Evolutionary conservation across 2,888 invertebrate genomes (phyloP).

Genomic region (Tinea trinotella): DNA sequence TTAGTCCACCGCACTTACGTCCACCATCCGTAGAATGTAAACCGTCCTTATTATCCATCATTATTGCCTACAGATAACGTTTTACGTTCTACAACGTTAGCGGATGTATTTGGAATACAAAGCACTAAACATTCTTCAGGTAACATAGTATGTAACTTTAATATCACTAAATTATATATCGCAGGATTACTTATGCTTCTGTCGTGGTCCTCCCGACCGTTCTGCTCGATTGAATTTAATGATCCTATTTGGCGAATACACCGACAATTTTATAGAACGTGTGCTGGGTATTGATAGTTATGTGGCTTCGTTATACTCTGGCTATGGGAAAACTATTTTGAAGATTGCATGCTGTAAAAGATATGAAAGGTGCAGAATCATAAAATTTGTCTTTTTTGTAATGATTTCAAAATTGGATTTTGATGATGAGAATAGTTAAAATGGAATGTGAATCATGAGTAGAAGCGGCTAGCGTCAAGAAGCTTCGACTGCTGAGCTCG

Average conservation of each 20-base stretch:
- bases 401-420: no score
- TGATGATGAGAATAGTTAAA: no score
- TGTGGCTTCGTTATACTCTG: background rate
- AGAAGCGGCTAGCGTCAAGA: no score
- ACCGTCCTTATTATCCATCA: constrained; percentile 6
- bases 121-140: constrained; percentile 27
- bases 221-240: constrained; percentile 55
- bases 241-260: constrained; percentile 41
- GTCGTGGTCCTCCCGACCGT: constrained; percentile 28
- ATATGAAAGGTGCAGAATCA: no score
- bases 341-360: no score
- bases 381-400: no score
- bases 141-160: constrained; percentile 32
- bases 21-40: no score
- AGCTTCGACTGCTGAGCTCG: no score
- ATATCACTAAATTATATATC: constrained; percentile 59
- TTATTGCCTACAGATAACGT: background rate
- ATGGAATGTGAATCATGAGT: no score
- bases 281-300: constrained; percentile 15
- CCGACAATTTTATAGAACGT: constrained; percentile 18
- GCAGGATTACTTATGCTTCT: constrained; percentile 48
- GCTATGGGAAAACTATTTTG: constrained; percentile 12
- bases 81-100: constrained; percentile 4
- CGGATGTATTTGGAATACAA: constrained; percentile 38
- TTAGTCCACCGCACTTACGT: no score